Percentiles rank a stretch among this genome's conserved stretches.
These are phyloP conservation scores for Nibea albiflora DNA, from an alignment of 2,113 vertebrate species.

Conservation along the genomic window DNA sequence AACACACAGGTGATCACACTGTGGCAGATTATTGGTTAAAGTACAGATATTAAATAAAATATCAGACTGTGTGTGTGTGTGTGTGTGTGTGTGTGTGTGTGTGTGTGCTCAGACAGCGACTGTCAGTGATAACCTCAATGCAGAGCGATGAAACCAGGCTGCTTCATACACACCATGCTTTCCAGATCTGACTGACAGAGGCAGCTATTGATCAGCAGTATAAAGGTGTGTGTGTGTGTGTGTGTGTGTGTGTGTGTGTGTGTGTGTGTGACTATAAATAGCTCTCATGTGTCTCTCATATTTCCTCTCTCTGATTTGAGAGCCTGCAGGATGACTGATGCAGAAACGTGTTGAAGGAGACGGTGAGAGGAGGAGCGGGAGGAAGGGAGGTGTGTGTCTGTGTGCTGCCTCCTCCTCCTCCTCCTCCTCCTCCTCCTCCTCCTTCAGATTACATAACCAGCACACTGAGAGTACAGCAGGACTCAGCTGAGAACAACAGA, in stretches of 20 bases:
- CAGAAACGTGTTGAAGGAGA: constrained; percentile 31
- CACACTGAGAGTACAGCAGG: constrained; percentile 44
- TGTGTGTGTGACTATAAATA: constrained; percentile 53
- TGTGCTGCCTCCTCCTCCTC: constrained; percentile 22
- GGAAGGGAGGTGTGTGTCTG: constrained; percentile 9
- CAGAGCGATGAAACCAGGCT: not conserved
- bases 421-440: not conserved
- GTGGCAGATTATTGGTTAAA: no score
- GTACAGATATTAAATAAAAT: no score
- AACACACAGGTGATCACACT: no score
- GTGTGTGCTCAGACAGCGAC: no score
- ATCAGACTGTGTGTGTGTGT: no score
- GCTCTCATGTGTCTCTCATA: constrained; percentile 36
- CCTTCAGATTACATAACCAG: constrained; percentile 63
- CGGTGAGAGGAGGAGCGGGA: constrained; percentile 11
- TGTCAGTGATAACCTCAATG: constrained; percentile 10
- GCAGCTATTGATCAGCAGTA: constrained; percentile 23
- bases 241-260: constrained; percentile 16
- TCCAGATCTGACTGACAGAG: constrained; percentile 18
- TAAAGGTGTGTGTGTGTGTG: not conserved
- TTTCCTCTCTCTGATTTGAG: constrained; percentile 22
- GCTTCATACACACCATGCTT: not conserved
- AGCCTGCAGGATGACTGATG: constrained; percentile 39
- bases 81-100: no score
- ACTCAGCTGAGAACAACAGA: constrained; percentile 14